A percentile compares a stretch with the other conserved stretches of the same genome.
Conservation (phyloP, 92 coral and sea anemone species). For the Nematostella vectensis region DNA sequence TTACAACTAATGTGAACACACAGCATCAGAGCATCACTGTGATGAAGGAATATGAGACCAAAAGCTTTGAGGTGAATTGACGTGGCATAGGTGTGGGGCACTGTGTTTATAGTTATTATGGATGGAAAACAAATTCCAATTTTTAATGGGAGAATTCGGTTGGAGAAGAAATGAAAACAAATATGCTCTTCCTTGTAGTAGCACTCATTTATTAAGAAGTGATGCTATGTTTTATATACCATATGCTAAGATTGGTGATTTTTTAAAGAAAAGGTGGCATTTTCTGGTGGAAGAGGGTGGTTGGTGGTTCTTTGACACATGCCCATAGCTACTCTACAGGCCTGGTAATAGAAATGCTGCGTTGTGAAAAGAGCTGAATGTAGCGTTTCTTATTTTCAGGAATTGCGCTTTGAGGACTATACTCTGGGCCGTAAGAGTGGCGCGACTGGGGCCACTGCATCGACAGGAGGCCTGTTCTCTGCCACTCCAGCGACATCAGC, state of each 20-base stretch:
- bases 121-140: not conserved
- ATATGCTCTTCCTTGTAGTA: too few species aligned
- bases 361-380: too few species aligned
- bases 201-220: too few species aligned
- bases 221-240: too few species aligned
- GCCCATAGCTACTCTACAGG: too few species aligned
- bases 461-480: constrained; percentile 18
- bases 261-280: too few species aligned
- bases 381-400: too few species aligned
- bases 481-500: constrained; percentile 29
- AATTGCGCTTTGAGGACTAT: constrained; percentile 90
- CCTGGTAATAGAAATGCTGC: too few species aligned
- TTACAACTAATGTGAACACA: constrained; percentile 57
- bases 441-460: constrained; percentile 34
- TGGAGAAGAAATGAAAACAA: not conserved
- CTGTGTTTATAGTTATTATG: not conserved
- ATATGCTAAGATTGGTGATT: too few species aligned
- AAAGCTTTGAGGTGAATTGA: constrained; percentile 86
- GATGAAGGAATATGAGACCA: constrained; percentile 79
- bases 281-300: too few species aligned
- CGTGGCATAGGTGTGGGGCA: too few species aligned
- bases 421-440: constrained; percentile 86
- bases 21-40: constrained; percentile 94
- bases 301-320: too few species aligned
- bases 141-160: not conserved